Evolutionary conservation across 2,797 vertebrate species (phyloP).

Genomic region (Caiman crocodilus): DNA sequence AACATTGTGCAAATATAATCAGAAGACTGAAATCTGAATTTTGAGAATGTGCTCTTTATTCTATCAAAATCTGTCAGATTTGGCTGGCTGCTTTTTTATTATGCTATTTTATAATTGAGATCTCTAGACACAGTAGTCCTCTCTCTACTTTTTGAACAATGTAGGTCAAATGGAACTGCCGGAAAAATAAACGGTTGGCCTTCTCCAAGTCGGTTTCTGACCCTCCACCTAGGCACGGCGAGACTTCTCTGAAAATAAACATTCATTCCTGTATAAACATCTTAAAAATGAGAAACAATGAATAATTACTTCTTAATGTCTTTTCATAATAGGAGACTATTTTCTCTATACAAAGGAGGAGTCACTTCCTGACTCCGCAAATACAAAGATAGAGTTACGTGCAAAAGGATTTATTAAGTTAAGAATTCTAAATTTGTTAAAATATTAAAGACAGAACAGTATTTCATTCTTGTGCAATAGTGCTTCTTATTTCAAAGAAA

Average conservation of each 20-base stretch:
- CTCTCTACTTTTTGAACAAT: constrained; percentile 53
- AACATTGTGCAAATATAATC: background rate
- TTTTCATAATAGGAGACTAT: constrained; percentile 53
- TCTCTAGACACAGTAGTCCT: background rate
- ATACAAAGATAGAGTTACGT: background rate
- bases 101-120: background rate
- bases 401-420: background rate
- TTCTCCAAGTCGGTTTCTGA: constrained; percentile 4
- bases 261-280: constrained; percentile 73
- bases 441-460: background rate
- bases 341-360: constrained; percentile 70
- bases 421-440: constrained; percentile 28
- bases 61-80: background rate
- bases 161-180: constrained; percentile 56
- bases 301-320: constrained; percentile 71
- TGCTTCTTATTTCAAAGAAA: background rate
- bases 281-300: constrained; percentile 68
- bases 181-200: constrained; percentile 55
- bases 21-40: background rate
- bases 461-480: background rate
- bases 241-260: constrained; percentile 65
- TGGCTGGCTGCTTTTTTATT: constrained; percentile 27
- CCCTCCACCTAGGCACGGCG: constrained; percentile 31
- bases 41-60: background rate
- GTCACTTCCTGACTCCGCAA: constrained; percentile 69